Evolutionary conservation across 1,140 invertebrate genomes (phyloP).

Genomic region (Potamilus streckersoni): DNA sequence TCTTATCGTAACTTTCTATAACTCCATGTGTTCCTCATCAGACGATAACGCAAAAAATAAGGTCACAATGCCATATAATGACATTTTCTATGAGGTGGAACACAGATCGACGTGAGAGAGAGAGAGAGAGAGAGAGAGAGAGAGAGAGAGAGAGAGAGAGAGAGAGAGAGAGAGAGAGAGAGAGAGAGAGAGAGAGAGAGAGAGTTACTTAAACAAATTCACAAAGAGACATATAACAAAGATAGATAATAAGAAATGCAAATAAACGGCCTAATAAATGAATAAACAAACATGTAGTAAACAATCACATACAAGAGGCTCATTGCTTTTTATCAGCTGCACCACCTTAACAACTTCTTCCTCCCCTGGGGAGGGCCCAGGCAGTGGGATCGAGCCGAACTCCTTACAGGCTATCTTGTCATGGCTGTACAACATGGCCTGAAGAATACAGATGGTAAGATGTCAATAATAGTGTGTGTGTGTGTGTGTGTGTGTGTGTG

Average conservation of each 20-base stretch:
- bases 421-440: conserved; percentile 91
- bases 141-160: neutral
- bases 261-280: neutral
- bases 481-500: no score
- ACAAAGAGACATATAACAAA: neutral
- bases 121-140: neutral
- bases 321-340: conserved; percentile 93
- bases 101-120: neutral
- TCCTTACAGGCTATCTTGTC: conserved; percentile 96
- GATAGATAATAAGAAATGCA: neutral
- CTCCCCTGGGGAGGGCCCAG: conserved; percentile 85
- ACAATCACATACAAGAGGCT: conserved; percentile 87
- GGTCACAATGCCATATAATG: no score
- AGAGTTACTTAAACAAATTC: neutral
- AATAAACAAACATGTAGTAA: neutral
- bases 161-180: neutral
- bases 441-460: conserved; percentile 27
- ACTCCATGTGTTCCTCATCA: no score
- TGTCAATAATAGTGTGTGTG: no score
- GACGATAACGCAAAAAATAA: no score
- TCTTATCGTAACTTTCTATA: no score
- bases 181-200: neutral
- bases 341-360: conserved; percentile 87
- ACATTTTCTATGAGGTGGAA: no score
- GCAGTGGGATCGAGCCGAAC: conserved; percentile 81